Evolutionary conservation across 2,888 invertebrate genomes (phyloP).

Genomic region (Imbricaverruca yamaguchii): DNA sequence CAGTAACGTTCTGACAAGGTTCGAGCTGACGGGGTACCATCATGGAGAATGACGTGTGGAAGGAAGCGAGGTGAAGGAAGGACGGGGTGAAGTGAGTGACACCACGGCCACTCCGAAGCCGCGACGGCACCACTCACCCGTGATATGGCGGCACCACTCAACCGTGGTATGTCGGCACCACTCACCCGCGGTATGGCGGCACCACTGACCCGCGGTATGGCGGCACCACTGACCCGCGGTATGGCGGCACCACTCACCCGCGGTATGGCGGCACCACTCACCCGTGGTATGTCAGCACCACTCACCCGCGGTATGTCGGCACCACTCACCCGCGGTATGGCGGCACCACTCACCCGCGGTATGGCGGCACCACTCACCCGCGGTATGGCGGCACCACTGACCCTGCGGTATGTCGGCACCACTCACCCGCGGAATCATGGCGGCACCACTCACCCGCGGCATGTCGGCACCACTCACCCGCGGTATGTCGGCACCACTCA

Average conservation of each 20-base stretch:
- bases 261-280: conserved; percentile 33
- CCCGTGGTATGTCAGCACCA: neutral
- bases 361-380: conserved; percentile 31
- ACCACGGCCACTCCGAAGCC: too few relatives aligned
- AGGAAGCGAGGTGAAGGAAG: too few relatives aligned
- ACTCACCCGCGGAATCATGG: neutral
- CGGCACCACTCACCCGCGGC: conserved; percentile 30
- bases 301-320: conserved; percentile 33
- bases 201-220: conserved; percentile 33
- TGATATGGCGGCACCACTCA: conserved; percentile 13
- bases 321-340: neutral
- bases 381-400: conserved; percentile 18
- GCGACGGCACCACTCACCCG: neutral
- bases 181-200: neutral
- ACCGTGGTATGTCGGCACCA: conserved; percentile 34
- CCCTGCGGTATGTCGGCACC: conserved; percentile 34
- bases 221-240: conserved; percentile 25
- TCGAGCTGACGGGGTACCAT: too few relatives aligned
- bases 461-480: conserved; percentile 31
- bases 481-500: conserved; percentile 15
- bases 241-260: conserved; percentile 28
- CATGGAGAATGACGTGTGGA: too few relatives aligned
- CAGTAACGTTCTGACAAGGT: too few relatives aligned
- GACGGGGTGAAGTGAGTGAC: too few relatives aligned
- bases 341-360: conserved; percentile 30